A percentile compares a stretch with the other conserved stretches of the same genome.
Conservation (phyloP, 2,113 vertebrate species). For the Ancistrus triradiatus region DNA sequence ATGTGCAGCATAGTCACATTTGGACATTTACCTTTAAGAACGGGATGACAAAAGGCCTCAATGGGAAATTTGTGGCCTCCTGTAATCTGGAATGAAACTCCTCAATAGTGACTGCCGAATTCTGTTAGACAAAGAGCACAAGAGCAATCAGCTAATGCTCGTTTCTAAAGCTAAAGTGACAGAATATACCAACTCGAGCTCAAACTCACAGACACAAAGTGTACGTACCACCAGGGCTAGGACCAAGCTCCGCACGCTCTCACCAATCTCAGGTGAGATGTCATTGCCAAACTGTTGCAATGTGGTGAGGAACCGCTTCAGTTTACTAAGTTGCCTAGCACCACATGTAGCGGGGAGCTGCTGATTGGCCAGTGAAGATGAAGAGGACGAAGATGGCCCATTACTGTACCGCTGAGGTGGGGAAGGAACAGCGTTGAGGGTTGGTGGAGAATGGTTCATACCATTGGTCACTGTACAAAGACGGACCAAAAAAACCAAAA, state of each 20-base stretch:
- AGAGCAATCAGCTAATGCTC: not conserved
- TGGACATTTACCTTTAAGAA: conserved; percentile 95
- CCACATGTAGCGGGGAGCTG: conserved; percentile 96
- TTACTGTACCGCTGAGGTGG: conserved; percentile 95
- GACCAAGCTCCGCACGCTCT: conserved; percentile 92
- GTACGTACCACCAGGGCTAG: conserved; percentile 89
- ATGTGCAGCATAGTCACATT: too few species aligned
- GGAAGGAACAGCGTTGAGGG: conserved; percentile 89
- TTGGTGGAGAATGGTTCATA: conserved; percentile 93
- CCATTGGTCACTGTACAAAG: conserved; percentile 88
- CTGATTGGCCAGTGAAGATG: conserved; percentile 92
- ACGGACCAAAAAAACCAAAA: too few species aligned
- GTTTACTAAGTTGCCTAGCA: conserved; percentile 95
- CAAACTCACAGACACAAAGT: not conserved
- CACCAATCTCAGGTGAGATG: conserved; percentile 96
- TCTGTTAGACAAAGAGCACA: conserved; percentile 64
- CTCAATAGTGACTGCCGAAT: conserved; percentile 96
- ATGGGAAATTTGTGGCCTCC: conserved; percentile 95
- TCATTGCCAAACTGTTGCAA: conserved; percentile 98
- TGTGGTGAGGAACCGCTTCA: conserved; percentile 97
- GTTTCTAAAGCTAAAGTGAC: not conserved
- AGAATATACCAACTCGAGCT: not conserved
- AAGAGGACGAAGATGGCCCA: conserved; percentile 92
- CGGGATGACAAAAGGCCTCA: conserved; percentile 95
- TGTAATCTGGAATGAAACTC: conserved; percentile 97